A percentile compares a stretch with the other conserved stretches of the same genome.
These are phyloP conservation scores for Hetaerina titia DNA, from an alignment of 2,888 invertebrate genomes.

Conservation along the genomic window DNA sequence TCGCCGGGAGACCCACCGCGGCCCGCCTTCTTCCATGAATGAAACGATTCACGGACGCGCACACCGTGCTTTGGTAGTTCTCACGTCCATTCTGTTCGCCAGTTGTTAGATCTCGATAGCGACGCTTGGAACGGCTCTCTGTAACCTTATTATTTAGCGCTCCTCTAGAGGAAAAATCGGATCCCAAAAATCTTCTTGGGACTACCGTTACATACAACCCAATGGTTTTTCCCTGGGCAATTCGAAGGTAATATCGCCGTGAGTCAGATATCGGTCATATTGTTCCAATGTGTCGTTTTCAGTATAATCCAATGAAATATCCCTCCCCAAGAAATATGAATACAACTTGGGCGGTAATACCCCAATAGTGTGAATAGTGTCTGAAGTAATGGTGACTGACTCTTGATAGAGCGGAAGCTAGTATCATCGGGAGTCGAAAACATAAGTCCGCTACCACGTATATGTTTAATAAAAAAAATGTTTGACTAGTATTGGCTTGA, in stretches of 20 bases:
- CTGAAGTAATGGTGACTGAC: background rate
- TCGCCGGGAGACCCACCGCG: background rate
- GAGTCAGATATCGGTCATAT: background rate
- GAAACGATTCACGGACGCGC: slow-evolving; percentile 3
- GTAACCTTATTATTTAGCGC: too few species aligned
- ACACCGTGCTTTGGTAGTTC: background rate
- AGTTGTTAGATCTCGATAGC: background rate
- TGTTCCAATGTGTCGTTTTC: background rate
- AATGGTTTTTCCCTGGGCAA: too few species aligned
- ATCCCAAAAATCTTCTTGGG: too few species aligned
- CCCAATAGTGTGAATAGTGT: background rate
- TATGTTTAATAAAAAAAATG: background rate
- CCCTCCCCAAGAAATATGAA: too few species aligned
- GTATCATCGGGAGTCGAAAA: background rate
- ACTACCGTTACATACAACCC: too few species aligned
- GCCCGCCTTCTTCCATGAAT: background rate
- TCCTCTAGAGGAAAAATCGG: too few species aligned
- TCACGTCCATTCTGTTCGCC: background rate
- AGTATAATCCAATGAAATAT: background rate
- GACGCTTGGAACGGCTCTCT: background rate
- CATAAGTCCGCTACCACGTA: background rate
- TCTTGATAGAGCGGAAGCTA: background rate
- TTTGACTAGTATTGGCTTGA: background rate
- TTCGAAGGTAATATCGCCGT: background rate
- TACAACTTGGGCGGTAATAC: too few species aligned